phyloP scores from a whole-genome alignment of 2,888 invertebrate genomes.

The Cryptocephalus primarius region DNA sequence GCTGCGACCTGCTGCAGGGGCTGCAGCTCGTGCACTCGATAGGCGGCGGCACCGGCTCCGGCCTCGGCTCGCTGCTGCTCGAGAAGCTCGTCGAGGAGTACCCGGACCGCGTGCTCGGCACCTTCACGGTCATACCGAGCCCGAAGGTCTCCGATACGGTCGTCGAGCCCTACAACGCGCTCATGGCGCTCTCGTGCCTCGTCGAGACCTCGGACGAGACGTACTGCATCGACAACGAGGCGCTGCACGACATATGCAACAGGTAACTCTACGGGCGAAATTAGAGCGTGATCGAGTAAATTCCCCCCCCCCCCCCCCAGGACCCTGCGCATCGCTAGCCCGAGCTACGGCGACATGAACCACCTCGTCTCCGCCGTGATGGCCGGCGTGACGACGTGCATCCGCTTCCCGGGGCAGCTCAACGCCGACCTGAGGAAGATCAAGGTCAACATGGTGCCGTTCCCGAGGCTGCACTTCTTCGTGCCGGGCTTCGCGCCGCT shows the following conservation, averaged over 20 bases:
- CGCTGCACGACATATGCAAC: constrained; percentile 49
- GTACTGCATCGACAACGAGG: constrained; percentile 52
- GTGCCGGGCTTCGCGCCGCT: constrained; percentile 57
- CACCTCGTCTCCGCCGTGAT: constrained; percentile 48
- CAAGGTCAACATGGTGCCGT: constrained; percentile 53
- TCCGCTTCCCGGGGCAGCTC: constrained; percentile 58
- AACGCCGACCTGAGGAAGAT: constrained; percentile 56
- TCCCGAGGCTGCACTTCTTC: constrained; percentile 55
- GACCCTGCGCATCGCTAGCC: constrained; percentile 46
- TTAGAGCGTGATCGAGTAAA: too few species aligned
- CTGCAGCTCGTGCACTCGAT: constrained; percentile 63
- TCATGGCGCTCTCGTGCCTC: constrained; percentile 45
- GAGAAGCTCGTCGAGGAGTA: constrained; percentile 67
- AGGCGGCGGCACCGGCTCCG: constrained; percentile 67
- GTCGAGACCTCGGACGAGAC: constrained; percentile 53
- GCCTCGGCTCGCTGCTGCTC: constrained; percentile 54
- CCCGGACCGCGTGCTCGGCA: constrained; percentile 66
- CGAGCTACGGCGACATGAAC: constrained; percentile 45
- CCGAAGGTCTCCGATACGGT: constrained; percentile 56
- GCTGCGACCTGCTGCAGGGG: constrained; percentile 66
- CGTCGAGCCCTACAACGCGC: constrained; percentile 55
- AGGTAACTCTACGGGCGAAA: too few species aligned
- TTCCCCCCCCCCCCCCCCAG: constrained; percentile 26
- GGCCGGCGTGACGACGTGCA: constrained; percentile 50
- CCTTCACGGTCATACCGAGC: constrained; percentile 57